Evolutionary conservation across 1,140 invertebrate species (phyloP), one percentile per base, ranked within the genome.

Genomic region (Drosophila lowei): DNA sequence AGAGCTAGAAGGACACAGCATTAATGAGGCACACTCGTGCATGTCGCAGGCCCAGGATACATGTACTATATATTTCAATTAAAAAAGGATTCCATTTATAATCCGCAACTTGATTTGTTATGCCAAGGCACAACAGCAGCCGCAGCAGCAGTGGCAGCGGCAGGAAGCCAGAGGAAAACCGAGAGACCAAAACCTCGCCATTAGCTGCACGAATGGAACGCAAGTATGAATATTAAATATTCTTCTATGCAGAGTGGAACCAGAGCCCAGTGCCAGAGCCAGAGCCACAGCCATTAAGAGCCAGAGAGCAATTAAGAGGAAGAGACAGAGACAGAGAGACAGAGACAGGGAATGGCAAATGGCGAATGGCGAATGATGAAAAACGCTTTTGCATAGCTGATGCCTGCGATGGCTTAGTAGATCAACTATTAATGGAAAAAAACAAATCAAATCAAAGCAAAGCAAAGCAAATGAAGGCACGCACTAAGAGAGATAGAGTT

Each of bases 361-460:
- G 30, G 3, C 7, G 2, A 83, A 71, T 73, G 68, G 68, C 75
- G 38, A 59, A 80, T 77, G 77, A 80, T 77, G 73, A 63, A 77
- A 81, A 74, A 78, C 79, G 74, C 70, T 77, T 85, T 88, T 81
- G 81, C 77, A 86, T 86, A 78, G 77, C 67, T 86, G 72, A 81
- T 72, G 78, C 64, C 70, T 41, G 48, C 2, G 3, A 34, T 57
- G 80, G 80, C 80, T 85, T 86, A 86, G 81, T 71, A 85, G 77
- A 85, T 85, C 80, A 85, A 85, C 80, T 85, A 85, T 85, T 85
- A 86, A 85, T 85, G 77, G 81, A 58, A 86, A 80, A 85, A 86
- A 74, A 58, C 42, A 47, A 25, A 13, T n/a, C 57, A 62, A 63
- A 61, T 9, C 16, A 43, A 42, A 46, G 54, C 50, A 75, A 84